Percentiles rank a stretch among this genome's conserved stretches.
These are phyloP conservation scores for Agrotis segetum DNA, from an alignment of 2,888 invertebrate species.

Conservation along the genomic window DNA sequence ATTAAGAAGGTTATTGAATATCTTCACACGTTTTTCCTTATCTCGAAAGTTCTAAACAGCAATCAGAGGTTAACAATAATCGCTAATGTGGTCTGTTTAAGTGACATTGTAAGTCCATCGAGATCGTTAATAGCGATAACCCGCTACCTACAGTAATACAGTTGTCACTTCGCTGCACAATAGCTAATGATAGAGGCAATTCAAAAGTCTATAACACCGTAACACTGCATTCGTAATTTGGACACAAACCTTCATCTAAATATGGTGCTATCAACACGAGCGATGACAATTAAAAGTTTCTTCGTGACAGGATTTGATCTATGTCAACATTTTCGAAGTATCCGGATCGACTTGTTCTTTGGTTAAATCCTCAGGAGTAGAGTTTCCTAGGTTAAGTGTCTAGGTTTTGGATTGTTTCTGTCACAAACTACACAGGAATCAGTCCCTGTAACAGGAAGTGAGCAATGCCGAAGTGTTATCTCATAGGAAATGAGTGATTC, in stretches of 20 bases:
- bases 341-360: background rate
- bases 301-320: background rate
- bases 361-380: background rate
- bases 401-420: background rate
- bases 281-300: background rate
- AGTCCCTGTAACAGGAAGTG: background rate
- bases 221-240: conserved; percentile 9
- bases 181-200: conserved; percentile 17
- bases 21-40: conserved; percentile 32
- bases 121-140: conserved; percentile 6
- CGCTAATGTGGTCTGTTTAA: conserved; percentile 4
- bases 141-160: background rate
- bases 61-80: conserved; percentile 39
- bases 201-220: conserved; percentile 15
- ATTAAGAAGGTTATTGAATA: conserved; percentile 39
- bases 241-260: conserved; percentile 19
- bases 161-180: conserved; percentile 5
- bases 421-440: background rate
- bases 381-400: background rate
- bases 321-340: background rate
- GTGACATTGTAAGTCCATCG: conserved; percentile 21
- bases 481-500: conserved; percentile 1
- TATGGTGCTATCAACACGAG: no score
- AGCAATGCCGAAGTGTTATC: background rate
- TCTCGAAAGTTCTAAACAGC: conserved; percentile 26